Conservation (phyloP, 2,888 invertebrate genomes). For the Papilio demoleus region DNA sequence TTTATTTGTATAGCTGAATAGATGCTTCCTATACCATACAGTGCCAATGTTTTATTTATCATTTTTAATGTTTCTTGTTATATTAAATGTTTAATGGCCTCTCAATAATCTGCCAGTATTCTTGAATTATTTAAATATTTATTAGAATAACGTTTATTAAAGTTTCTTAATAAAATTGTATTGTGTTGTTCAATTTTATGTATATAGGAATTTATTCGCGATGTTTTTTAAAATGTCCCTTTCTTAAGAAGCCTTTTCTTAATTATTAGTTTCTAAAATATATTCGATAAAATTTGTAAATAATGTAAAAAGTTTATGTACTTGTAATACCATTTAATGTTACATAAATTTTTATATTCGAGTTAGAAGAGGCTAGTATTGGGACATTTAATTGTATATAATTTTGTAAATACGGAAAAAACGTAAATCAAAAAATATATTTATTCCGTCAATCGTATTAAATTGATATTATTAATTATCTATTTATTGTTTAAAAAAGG, state of each 20-base stretch:
- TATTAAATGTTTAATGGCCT: conserved; percentile 45
- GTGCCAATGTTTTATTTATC: conserved; percentile 44
- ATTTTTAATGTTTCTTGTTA: conserved; percentile 43
- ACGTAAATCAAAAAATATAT: conserved; percentile 68
- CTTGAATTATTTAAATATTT: conserved; percentile 44
- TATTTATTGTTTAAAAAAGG: conserved; percentile 78
- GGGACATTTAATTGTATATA: conserved; percentile 66
- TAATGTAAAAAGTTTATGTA: conserved; percentile 69
- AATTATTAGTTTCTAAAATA: too few species aligned
- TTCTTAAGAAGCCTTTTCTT: conserved; percentile 8
- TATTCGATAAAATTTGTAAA: conserved; percentile 61
- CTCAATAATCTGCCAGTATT: conserved; percentile 47
- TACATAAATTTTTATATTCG: conserved; percentile 67
- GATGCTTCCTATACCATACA: conserved; percentile 39
- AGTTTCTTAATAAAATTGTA: conserved; percentile 36
- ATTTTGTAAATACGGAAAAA: conserved; percentile 70
- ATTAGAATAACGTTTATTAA: conserved; percentile 37
- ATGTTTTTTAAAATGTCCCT: conserved; percentile 29
- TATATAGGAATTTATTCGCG: conserved; percentile 25
- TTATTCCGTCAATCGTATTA: conserved; percentile 76
- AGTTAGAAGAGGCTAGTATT: conserved; percentile 57
- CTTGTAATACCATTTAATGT: conserved; percentile 48
- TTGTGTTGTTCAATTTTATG: conserved; percentile 38
- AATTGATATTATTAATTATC: conserved; percentile 68
- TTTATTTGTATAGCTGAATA: conserved; percentile 24